Conservation (phyloP, 2,113 vertebrate species). For the Puma concolor region DNA sequence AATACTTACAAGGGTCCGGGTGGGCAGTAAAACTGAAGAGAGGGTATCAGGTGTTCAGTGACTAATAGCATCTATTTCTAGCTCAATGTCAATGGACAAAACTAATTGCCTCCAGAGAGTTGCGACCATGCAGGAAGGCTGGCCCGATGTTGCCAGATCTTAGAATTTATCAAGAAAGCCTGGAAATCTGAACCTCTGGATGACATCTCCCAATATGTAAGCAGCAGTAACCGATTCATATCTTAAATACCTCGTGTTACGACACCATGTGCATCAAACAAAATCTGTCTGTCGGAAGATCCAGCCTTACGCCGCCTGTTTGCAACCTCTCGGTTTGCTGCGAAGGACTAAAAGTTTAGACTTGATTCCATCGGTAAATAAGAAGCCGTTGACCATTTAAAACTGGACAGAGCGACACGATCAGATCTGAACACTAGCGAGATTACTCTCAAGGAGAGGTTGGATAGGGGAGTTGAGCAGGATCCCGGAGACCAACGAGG, state of each 20-base stretch:
- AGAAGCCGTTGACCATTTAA: neutral
- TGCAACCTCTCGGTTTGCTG: neutral
- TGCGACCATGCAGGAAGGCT: neutral
- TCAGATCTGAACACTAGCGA: neutral
- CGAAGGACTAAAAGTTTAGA: fast-evolving
- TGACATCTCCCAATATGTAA: neutral
- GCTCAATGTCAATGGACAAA: neutral
- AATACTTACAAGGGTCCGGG: neutral
- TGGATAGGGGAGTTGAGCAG: neutral
- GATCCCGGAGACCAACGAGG: neutral
- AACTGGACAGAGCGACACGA: neutral
- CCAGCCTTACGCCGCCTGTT: neutral
- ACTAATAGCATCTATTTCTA: neutral
- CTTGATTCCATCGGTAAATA: neutral
- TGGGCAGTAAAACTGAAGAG: neutral
- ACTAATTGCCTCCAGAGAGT: neutral
- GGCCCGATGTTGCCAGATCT: neutral
- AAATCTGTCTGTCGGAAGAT: neutral
- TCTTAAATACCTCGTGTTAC: neutral
- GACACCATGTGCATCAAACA: neutral
- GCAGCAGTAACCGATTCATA: neutral
- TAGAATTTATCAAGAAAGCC: neutral
- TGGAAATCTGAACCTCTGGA: neutral
- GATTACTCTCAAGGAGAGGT: neutral
- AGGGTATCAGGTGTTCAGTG: neutral